Percentiles rank a stretch among this genome's conserved stretches.
Conservation (phyloP, 2,797 vertebrate genomes). For the Salarias fasciatus region DNA sequence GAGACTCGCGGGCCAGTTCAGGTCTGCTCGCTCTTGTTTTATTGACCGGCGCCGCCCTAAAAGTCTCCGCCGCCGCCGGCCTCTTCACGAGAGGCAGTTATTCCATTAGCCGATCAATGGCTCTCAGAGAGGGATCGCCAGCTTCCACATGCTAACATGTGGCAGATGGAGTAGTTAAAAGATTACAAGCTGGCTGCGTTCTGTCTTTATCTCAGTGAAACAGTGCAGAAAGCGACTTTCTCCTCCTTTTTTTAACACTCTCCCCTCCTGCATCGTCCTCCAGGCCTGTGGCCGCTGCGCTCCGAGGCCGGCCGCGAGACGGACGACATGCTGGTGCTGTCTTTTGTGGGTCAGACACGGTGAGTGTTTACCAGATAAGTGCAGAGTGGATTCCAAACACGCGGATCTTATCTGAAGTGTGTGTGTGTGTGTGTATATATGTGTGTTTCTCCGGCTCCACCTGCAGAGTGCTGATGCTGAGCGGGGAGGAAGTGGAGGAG, state of each 20-base stretch:
- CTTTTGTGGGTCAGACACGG: conserved; percentile 98
- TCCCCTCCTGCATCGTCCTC: conserved; percentile 23
- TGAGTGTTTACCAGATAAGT: conserved; percentile 67
- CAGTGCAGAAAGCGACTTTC: neutral
- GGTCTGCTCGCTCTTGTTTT: conserved; percentile 65
- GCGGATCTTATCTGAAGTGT: conserved; percentile 36
- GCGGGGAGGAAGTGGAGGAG: conserved; percentile 97
- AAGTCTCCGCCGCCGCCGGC: conserved; percentile 45
- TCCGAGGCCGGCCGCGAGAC: conserved; percentile 92
- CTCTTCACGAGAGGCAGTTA: conserved; percentile 67
- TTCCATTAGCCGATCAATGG: conserved; percentile 66
- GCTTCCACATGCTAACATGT: conserved; percentile 32
- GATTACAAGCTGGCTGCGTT: neutral
- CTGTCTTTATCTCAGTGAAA: neutral
- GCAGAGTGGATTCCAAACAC: conserved; percentile 10
- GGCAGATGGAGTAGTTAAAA: conserved; percentile 23
- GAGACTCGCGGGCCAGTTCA: conserved; percentile 50
- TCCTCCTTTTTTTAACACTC: conserved; percentile 3
- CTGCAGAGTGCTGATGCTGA: conserved; percentile 94
- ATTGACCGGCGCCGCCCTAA: conserved; percentile 64
- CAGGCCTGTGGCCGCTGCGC: conserved; percentile 96
- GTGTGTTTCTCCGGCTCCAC: conserved; percentile 13
- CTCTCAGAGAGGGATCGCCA: conserved; percentile 27
- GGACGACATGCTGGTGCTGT: conserved; percentile 96
- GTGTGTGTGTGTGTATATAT: conserved; percentile 12